A percentile compares a stretch with the other conserved stretches of the same genome.
Conservation (phyloP, 1,140 invertebrate species). For the Ceratina japonica region DNA sequence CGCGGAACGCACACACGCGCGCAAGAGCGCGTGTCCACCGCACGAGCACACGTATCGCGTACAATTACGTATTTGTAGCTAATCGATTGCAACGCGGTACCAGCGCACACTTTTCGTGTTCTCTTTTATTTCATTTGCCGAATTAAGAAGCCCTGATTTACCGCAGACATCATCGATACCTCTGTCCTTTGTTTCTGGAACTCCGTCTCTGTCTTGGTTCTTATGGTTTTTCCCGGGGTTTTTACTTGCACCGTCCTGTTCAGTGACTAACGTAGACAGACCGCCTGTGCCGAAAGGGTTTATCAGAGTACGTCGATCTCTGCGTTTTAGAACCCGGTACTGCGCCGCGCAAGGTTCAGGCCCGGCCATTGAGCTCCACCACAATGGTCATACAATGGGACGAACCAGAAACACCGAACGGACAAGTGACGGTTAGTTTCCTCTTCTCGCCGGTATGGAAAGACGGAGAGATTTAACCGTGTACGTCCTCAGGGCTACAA, state of each 20-base stretch:
- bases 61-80: constrained; percentile 23
- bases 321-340: constrained; percentile 91
- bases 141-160: background rate
- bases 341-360: constrained; percentile 95
- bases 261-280: constrained; percentile 49
- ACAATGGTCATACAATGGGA: constrained; percentile 99
- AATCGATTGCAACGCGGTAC: constrained; percentile 17
- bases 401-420: constrained; percentile 97
- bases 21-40: background rate
- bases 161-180: no score
- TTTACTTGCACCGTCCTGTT: constrained; percentile 37
- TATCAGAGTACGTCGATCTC: constrained; percentile 5
- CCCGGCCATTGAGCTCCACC: constrained; percentile 94
- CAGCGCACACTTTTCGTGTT: background rate
- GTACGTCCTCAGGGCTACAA: constrained; percentile 91
- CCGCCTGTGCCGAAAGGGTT: background rate
- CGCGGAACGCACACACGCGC: background rate
- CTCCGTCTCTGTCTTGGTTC: constrained; percentile 13
- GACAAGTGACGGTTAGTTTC: constrained; percentile 91
- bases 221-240: constrained; percentile 18
- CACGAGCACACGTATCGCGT: constrained; percentile 1
- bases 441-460: no score
- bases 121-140: background rate
- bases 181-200: background rate
- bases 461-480: constrained; percentile 24